Conservation (phyloP, 2,797 vertebrate species). For the Apodemus agrarius region DNA sequence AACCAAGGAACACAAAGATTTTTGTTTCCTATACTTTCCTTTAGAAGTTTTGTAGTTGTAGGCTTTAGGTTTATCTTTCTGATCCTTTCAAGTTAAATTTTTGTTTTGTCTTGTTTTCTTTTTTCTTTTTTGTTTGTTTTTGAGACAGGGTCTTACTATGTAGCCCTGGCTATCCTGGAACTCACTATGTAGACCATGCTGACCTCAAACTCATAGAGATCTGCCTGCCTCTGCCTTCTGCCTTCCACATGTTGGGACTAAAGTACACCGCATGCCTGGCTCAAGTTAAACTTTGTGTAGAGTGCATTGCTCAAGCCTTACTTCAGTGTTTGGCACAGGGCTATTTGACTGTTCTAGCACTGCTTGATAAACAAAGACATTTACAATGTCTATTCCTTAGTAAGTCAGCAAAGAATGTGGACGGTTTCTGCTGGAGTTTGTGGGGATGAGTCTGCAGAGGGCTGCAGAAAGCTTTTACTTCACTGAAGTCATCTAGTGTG, state of each 20-base stretch:
- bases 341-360: neutral
- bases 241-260: neutral
- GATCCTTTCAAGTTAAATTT: constrained; percentile 8
- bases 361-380: neutral
- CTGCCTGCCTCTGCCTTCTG: neutral
- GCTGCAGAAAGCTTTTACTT: neutral
- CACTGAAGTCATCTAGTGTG: neutral
- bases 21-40: constrained; percentile 5
- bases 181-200: neutral
- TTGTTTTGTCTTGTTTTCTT: neutral
- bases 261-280: neutral
- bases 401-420: constrained; percentile 35
- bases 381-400: neutral
- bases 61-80: neutral
- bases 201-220: neutral
- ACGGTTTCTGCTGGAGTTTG: neutral
- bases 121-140: neutral
- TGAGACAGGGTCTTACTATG: neutral
- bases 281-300: constrained; percentile 10
- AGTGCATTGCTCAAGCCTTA: neutral
- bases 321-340: neutral
- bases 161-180: neutral
- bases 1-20: neutral
- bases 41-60: constrained; percentile 17
- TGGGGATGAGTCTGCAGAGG: neutral